Evolutionary conservation across 2,888 invertebrate genomes (phyloP), one percentile per base, ranked within the genome.

Genomic region (Mesoligia furuncula): DNA sequence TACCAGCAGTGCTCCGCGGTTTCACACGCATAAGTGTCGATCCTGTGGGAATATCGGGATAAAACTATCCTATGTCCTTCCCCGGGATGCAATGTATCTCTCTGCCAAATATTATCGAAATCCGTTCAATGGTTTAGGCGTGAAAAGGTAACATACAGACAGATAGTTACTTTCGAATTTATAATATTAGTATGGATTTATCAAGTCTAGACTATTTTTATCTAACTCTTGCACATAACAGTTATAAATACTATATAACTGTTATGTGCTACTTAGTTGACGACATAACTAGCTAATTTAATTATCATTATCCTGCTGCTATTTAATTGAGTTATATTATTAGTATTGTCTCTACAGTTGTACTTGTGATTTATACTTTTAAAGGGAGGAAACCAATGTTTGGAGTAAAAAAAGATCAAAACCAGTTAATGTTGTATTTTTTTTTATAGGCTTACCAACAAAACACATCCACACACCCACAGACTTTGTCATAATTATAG

Each of bases 271-370:
- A 54, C n/a, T 31, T 36, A 13, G 20, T n/a, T 42, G 31, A 77
- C 62, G 61, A 54, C 61, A 36, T 27, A 54, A 51, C 54, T 71
- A 42, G 54, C 17, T 73, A 78, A 81, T 79, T 77, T 15, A 69
- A 78, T 79, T 78, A 77, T 75, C 79, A 80, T 75, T 79, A 66
- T 51, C 68, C 62, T 57, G 62, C 69, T 57, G 36, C 2, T 13
- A 66, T 75, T 69, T 79, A 77, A 71, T 75, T 77, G 54, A 79
- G 68, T 79, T 86, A 72, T 70, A 64, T 69, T 82, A 62, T 61
- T 82, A 68, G 31, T 24, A 45, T 65, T 73, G 67, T 74, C 24
- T 62, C 13, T 24, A 57, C 2, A 31, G 24, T 73, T 27, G 15
- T 72, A 65, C 6, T 24, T 62, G 61, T 69, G n/a, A 75, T 27